phyloP scores from a whole-genome alignment of 2,113 vertebrate species.

The Haemorhous mexicanus region DNA sequence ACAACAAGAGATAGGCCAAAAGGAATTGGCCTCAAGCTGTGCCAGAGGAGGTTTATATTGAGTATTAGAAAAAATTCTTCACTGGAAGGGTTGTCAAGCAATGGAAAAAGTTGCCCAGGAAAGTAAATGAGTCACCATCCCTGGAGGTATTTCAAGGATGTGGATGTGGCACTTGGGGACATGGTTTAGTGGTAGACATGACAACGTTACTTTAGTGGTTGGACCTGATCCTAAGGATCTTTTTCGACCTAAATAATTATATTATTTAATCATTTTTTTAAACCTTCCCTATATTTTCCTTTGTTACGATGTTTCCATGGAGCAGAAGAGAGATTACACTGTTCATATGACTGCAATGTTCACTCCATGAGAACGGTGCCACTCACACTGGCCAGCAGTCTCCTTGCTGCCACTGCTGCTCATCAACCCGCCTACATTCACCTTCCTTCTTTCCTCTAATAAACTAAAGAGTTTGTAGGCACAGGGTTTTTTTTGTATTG shows the following conservation, averaged over 20 bases:
- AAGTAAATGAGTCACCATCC: background rate
- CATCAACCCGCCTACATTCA: background rate
- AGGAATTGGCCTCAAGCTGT: background rate
- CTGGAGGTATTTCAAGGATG: background rate
- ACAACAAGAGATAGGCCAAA: background rate
- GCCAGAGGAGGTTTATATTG: background rate
- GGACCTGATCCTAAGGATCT: background rate
- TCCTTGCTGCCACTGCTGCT: background rate
- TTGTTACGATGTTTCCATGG: background rate
- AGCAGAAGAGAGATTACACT: background rate
- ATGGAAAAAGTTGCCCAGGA: background rate
- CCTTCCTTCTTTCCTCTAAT: background rate
- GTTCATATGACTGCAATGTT: rapidly evolving
- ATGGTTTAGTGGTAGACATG: background rate
- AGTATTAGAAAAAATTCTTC: background rate
- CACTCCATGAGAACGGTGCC: background rate
- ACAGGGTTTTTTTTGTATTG: background rate
- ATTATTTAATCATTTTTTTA: background rate
- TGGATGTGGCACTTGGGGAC: background rate
- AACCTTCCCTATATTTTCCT: background rate
- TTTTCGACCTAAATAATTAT: background rate
- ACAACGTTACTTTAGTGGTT: background rate
- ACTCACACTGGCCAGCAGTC: background rate
- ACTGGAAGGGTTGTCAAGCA: background rate
- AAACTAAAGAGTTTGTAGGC: background rate